Conservation (phyloP, 2,888 invertebrate genomes). For the Melitaea athalia region DNA sequence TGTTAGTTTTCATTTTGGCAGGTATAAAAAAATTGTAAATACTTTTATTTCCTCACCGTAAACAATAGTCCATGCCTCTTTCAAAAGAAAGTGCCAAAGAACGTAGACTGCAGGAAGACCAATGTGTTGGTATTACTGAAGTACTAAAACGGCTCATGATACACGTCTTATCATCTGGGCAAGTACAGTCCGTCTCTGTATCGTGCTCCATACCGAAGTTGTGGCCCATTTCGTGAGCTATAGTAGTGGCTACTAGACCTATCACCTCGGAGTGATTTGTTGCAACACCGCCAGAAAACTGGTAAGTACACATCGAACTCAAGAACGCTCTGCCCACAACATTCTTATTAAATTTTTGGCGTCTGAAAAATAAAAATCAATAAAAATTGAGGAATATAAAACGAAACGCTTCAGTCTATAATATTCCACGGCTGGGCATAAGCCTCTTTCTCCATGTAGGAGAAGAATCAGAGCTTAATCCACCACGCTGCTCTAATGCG, state of each 20-base stretch:
- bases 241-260: constrained; percentile 96
- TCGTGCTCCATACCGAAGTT: constrained; percentile 99
- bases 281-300: constrained; percentile 97
- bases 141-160: constrained; percentile 99
- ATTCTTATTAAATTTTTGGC: constrained; percentile 93
- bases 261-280: constrained; percentile 94
- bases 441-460: too few species aligned
- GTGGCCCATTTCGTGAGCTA: constrained; percentile 99
- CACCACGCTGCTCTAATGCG: too few species aligned
- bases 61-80: constrained; percentile 98
- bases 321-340: constrained; percentile 98
- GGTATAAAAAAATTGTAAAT: too few species aligned
- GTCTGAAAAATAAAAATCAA: constrained; percentile 81
- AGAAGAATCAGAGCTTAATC: too few species aligned
- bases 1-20: too few species aligned
- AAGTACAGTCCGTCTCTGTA: constrained; percentile 90
- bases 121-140: constrained; percentile 90
- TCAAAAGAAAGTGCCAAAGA: constrained; percentile 95
- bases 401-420: too few species aligned
- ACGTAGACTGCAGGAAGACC: constrained; percentile 97
- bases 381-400: neutral
- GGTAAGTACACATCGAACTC: constrained; percentile 97
- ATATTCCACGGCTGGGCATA: too few species aligned
- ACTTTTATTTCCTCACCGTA: constrained; percentile 67
- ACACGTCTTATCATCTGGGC: constrained; percentile 94